phyloP scores from a whole-genome alignment of 2,797 vertebrate genomes.

The Microcaecilia unicolor region DNA sequence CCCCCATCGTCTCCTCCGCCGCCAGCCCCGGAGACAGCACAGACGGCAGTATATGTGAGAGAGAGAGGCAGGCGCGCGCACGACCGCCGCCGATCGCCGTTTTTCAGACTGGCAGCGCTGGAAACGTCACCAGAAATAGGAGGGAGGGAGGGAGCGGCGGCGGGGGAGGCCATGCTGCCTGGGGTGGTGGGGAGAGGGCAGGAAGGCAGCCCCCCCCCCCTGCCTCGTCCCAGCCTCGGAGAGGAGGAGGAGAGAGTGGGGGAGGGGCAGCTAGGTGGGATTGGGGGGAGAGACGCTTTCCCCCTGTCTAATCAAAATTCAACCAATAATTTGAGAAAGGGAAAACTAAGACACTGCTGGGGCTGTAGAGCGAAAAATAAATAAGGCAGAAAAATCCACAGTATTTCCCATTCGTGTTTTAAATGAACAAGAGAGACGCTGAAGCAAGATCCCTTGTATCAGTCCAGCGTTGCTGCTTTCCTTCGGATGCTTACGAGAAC shows the following conservation, averaged over 20 bases:
- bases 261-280: background rate
- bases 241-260: background rate
- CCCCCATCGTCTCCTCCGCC: constrained; percentile 45
- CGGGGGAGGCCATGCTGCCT: background rate
- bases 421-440: no score
- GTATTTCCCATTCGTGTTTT: no score
- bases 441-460: no score
- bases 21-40: constrained; percentile 9
- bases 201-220: background rate
- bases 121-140: constrained; percentile 56
- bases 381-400: no score
- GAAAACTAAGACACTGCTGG: no score
- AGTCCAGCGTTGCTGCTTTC: no score
- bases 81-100: constrained; percentile 32
- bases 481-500: no score
- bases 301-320: background rate
- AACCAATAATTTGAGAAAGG: no score
- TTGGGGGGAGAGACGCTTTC: background rate
- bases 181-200: background rate
- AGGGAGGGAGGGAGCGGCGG: constrained; percentile 29
- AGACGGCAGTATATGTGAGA: no score
- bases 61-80: no score
- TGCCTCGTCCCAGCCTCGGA: background rate
- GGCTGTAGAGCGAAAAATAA: no score
- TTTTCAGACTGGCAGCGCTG: constrained; percentile 53